Evolutionary conservation across 2,888 invertebrate species (phyloP), one percentile per base, ranked within the genome.

Genomic region (Sepioteuthis lessoniana): DNA sequence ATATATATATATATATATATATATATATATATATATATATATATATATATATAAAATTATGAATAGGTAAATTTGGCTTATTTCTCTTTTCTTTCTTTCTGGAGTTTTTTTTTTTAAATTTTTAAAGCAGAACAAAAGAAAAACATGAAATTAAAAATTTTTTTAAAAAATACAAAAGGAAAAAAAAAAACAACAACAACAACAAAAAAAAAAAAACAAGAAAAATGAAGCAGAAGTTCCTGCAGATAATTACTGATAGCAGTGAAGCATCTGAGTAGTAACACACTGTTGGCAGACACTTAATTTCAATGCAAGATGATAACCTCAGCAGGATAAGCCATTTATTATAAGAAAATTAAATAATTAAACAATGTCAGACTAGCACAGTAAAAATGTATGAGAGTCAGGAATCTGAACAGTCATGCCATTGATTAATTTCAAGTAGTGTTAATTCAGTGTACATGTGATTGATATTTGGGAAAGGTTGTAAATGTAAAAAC

Each of bases 401-500:
- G 16, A n/a, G n/a, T 25, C 13, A 76, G n/a, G n/a, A 76, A 76
- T 13, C 76, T 76, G 76, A 76, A 76, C 10, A 76, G 76, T 76
- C n/a, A n/a, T 76, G 76, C 19, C 76, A 76, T 76, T 76, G 76
- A n/a, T 76, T 76, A 76, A 76, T 76, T 76, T 76, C n/a, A 76
- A n/a, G 76, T 76, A 76, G 76, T 76, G n/a, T n/a, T 76, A 76
- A 76, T 76, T 76, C n/a, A 76, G 76, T 76, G 76, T 76, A 76
- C n/a, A 76, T n/a, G 76, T 76, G 76, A 76, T 35, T 35, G 76
- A 76, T 76, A 3, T 76, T n/a, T 76, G 76, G 76, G n/a, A 35
- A 76, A 76, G 16, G 55, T 25, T 55, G n/a, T n/a, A 35, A 76
- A n/a, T 76, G 76, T 76, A 76, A 76, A n/a, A 76, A 76, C 50